A percentile compares a stretch with the other conserved stretches of the same genome.
phyloP scores from a whole-genome alignment of 2,888 invertebrate genomes.

The Sesia apiformis region DNA sequence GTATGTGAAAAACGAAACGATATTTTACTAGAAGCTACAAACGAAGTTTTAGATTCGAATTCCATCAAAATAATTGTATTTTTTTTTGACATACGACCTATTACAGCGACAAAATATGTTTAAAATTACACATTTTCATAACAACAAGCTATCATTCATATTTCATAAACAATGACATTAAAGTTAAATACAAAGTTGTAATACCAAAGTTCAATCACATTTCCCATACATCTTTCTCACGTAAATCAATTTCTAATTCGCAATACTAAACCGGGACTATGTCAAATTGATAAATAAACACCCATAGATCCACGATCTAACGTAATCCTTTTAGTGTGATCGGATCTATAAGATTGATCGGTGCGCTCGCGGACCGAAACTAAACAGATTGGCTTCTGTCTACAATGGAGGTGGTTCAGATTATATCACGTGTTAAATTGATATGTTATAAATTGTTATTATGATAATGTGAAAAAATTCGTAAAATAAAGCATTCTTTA shows the following conservation, averaged over 20 bases:
- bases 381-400: constrained; percentile 24
- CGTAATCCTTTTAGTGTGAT: constrained; percentile 44
- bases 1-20: too few species aligned
- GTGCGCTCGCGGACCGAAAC: constrained; percentile 20
- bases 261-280: constrained; percentile 40
- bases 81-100: too few species aligned
- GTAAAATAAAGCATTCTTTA: too few species aligned
- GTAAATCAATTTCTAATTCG: constrained; percentile 56
- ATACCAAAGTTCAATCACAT: background rate
- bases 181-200: background rate
- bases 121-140: too few species aligned
- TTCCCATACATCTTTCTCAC: constrained; percentile 54
- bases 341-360: constrained; percentile 46
- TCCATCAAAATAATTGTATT: too few species aligned
- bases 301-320: constrained; percentile 15
- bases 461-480: background rate
- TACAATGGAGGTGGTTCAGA: background rate
- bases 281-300: constrained; percentile 63
- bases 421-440: background rate
- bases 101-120: too few species aligned
- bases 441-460: background rate
- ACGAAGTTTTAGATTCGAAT: too few species aligned
- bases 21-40: too few species aligned
- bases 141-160: too few species aligned
- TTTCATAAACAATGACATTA: too few species aligned